phyloP scores from a whole-genome alignment of 2,797 vertebrate species.

The Pangasius krempfi region DNA sequence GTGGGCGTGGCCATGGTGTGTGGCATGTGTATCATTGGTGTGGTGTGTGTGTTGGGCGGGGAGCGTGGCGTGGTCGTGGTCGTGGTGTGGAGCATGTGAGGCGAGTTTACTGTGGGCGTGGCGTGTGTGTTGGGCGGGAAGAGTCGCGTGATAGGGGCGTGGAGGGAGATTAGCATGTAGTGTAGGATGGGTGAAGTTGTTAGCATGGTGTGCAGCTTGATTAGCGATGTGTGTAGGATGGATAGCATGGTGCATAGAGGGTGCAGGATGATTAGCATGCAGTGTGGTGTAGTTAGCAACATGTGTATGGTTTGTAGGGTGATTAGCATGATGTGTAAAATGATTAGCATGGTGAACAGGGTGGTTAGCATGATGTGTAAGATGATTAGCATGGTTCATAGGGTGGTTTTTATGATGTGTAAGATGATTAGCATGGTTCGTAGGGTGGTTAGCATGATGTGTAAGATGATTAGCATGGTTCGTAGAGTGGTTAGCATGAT shows the following conservation, averaged over 20 bases:
- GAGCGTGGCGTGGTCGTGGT: background rate
- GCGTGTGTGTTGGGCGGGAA: background rate
- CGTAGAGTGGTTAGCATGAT: background rate
- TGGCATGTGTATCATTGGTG: too few relatives aligned
- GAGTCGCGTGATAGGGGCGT: background rate
- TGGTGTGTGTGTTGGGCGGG: background rate
- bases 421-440: background rate
- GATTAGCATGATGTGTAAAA: background rate
- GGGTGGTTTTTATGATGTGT: background rate
- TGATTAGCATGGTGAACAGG: background rate
- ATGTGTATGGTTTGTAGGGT: background rate
- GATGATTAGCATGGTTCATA: background rate
- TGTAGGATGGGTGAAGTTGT: background rate
- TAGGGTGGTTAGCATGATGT: background rate
- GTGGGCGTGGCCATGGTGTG: background rate
- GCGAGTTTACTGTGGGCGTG: background rate
- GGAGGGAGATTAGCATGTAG: conserved; percentile 12
- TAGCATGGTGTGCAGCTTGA: background rate
- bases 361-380: conserved; percentile 50
- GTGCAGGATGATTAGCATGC: conserved; percentile 10
- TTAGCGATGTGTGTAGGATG: conserved; percentile 2
- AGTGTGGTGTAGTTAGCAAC: background rate
- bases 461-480: conserved; percentile 3
- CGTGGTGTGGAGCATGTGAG: background rate
- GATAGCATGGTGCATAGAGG: background rate